phyloP scores from a whole-genome alignment of 2,888 invertebrate species.

The Druceiella hillmani region DNA sequence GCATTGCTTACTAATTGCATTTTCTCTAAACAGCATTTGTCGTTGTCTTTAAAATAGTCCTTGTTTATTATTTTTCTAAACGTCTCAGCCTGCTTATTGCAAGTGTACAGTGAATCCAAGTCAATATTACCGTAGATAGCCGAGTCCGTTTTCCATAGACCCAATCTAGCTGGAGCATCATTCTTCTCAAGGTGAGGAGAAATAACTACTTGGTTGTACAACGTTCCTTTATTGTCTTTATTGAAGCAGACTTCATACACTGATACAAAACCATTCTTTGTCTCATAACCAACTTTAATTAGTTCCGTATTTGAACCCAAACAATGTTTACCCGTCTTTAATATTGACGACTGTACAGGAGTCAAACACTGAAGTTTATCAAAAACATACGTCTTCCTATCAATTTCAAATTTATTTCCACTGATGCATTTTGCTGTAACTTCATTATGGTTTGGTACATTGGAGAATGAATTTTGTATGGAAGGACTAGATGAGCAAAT shows the following conservation, averaged over 20 bases:
- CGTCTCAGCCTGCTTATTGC: slow-evolving; percentile 16
- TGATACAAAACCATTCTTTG: slow-evolving; percentile 16
- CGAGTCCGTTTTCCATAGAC: slow-evolving; percentile 12
- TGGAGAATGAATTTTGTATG: slow-evolving; percentile 15
- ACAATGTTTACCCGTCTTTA: slow-evolving; percentile 16
- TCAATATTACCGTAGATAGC: slow-evolving; percentile 11
- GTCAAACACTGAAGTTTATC: slow-evolving; percentile 17
- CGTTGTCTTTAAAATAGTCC: slow-evolving; percentile 14
- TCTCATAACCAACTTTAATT: slow-evolving; percentile 20
- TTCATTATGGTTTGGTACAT: slow-evolving; percentile 12
- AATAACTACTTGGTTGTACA: slow-evolving; percentile 16
- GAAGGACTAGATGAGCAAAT: slow-evolving; percentile 14
- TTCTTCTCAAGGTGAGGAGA: slow-evolving; percentile 8
- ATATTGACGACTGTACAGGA: slow-evolving; percentile 10
- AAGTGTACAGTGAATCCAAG: slow-evolving; percentile 14
- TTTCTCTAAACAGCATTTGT: slow-evolving; percentile 20
- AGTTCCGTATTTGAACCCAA: slow-evolving; percentile 18
- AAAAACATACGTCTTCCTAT: slow-evolving; percentile 16
- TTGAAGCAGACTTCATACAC: slow-evolving; percentile 21
- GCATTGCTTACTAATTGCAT: slow-evolving; percentile 17
- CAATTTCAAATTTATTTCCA: slow-evolving; percentile 21
- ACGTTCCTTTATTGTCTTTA: slow-evolving; percentile 15
- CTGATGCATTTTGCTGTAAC: slow-evolving; percentile 18
- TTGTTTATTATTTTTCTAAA: slow-evolving; percentile 21
- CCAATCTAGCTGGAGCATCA: background rate